Conservation (phyloP, 2,797 vertebrate genomes). For the Acanthopagrus latus region DNA sequence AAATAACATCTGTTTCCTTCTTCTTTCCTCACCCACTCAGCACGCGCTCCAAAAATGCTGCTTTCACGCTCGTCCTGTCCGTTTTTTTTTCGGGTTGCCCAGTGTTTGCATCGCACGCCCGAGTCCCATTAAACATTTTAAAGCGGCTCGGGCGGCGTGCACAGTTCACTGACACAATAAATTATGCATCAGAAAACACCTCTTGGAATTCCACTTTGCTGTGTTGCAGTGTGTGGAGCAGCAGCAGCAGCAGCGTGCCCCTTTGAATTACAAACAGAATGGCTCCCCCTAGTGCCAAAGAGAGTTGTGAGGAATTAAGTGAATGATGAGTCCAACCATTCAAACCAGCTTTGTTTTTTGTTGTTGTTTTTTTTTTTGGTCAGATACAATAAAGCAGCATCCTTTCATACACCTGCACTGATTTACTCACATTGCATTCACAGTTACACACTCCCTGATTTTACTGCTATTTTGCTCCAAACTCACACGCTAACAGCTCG, state of each 20-base stretch:
- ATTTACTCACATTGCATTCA: not conserved
- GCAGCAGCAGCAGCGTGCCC: not conserved
- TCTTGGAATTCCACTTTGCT: conserved; percentile 55
- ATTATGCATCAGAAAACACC: conserved; percentile 77
- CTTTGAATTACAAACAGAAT: conserved; percentile 80
- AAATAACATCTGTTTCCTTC: conserved; percentile 28
- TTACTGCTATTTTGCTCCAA: not conserved
- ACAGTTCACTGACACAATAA: conserved; percentile 69
- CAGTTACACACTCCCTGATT: not conserved
- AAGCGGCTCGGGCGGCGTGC: conserved; percentile 51
- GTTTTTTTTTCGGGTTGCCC: conserved; percentile 25
- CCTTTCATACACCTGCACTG: not conserved
- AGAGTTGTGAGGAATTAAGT: not conserved
- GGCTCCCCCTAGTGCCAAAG: conserved; percentile 83
- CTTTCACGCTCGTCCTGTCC: not conserved
- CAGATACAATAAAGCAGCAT: not conserved
- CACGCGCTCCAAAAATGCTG: not conserved
- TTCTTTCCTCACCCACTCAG: conserved; percentile 11
- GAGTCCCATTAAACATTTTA: conserved; percentile 60
- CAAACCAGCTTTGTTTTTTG: not conserved
- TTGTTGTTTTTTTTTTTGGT: not conserved
- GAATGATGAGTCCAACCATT: not conserved
- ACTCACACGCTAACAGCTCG: not conserved
- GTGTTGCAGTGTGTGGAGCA: conserved; percentile 26
- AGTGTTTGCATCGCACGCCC: conserved; percentile 43